Evolutionary conservation across 2,797 vertebrate species (phyloP).

Genomic region (Macropodus opercularis): DNA sequence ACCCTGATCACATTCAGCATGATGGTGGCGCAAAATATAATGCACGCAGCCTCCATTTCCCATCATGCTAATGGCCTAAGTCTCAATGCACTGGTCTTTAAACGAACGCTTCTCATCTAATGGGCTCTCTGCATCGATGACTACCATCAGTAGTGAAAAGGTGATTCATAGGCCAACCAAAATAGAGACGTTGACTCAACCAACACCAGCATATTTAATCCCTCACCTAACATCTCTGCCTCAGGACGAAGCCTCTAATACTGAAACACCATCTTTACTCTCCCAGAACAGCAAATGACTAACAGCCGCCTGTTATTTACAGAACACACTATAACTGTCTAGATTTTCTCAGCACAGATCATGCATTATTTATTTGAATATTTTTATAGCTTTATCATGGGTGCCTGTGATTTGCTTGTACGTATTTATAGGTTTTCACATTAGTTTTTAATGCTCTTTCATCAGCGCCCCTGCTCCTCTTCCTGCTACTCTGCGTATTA

Average conservation of each 20-base stretch:
- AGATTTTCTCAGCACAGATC: slow-evolving; percentile 44
- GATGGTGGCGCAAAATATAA: slow-evolving; percentile 12
- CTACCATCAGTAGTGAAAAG: slow-evolving; percentile 18
- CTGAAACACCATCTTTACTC: slow-evolving; percentile 46
- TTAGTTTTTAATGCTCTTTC: slow-evolving; percentile 43
- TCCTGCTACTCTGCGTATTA: not conserved
- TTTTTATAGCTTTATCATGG: slow-evolving; percentile 35
- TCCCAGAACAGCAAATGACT: slow-evolving; percentile 44
- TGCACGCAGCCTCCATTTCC: slow-evolving; percentile 32
- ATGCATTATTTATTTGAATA: slow-evolving; percentile 52
- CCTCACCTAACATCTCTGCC: slow-evolving; percentile 22
- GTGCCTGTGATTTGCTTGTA: slow-evolving; percentile 37
- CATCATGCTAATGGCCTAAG: slow-evolving; percentile 20
- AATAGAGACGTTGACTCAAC: slow-evolving; percentile 59
- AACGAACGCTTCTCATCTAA: slow-evolving; percentile 39
- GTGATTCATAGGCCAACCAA: slow-evolving; percentile 46
- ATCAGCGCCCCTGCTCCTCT: slow-evolving; percentile 11
- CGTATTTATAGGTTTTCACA: slow-evolving; percentile 55
- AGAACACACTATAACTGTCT: slow-evolving; percentile 35
- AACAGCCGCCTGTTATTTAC: slow-evolving; percentile 57
- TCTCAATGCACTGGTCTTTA: slow-evolving; percentile 19
- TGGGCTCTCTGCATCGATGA: slow-evolving; percentile 29
- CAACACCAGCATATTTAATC: slow-evolving; percentile 33
- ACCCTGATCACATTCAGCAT: slow-evolving; percentile 1
- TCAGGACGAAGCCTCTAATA: slow-evolving; percentile 38